These are phyloP conservation scores for Lichenostomus cassidix DNA, from an alignment of 2,113 vertebrate species.

Conservation along the genomic window DNA sequence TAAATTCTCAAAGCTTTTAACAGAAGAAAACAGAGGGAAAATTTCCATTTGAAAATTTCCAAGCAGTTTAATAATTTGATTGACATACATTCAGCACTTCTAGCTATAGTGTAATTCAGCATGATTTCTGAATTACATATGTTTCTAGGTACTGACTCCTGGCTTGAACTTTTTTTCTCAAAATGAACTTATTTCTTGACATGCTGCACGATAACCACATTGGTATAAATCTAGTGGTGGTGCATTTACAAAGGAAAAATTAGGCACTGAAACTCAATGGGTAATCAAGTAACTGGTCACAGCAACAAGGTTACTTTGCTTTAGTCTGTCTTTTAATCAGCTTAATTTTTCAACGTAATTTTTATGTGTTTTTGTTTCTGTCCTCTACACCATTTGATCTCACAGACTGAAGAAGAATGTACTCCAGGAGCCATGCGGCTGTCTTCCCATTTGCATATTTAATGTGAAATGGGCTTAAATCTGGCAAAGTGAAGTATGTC, in stretches of 20 bases:
- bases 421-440: not conserved
- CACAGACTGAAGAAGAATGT: not conserved
- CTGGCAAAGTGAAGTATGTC: not conserved
- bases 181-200: not conserved
- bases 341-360: not conserved
- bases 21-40: not conserved
- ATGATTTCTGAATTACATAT: not conserved
- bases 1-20: not conserved
- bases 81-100: not conserved
- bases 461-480: not conserved
- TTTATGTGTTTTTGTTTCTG: not conserved
- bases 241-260: not conserved
- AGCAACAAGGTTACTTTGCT: not conserved
- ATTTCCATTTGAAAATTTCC: not conserved
- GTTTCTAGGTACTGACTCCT: not conserved
- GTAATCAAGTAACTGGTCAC: not conserved
- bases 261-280: not conserved
- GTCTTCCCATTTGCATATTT: not conserved
- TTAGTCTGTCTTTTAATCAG: not conserved
- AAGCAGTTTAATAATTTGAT: not conserved
- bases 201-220: rapidly evolving
- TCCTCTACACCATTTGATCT: not conserved
- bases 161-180: not conserved
- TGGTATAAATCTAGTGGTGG: not conserved
- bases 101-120: not conserved